These are phyloP conservation scores for Corythornis leucogaster DNA, from an alignment of 2,797 vertebrate species.

Conservation along the genomic window DNA sequence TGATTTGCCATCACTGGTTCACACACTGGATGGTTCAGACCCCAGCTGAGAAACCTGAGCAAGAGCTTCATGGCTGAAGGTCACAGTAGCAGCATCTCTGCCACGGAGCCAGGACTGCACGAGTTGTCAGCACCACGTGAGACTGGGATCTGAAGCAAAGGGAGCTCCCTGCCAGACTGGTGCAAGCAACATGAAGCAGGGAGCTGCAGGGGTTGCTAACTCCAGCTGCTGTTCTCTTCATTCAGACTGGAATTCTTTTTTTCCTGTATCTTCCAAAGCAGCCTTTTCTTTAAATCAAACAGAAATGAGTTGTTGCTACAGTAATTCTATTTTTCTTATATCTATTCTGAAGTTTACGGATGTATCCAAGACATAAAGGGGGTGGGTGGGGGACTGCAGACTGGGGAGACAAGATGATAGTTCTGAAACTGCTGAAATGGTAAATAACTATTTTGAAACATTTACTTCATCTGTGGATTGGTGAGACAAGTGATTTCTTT, in stretches of 20 bases:
- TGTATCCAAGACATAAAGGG: background rate
- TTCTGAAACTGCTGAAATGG: background rate
- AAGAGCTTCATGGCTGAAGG: background rate
- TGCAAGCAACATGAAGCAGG: background rate
- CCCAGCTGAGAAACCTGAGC: background rate
- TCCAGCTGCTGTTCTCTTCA: background rate
- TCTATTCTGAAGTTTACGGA: background rate
- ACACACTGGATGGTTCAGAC: rapidly evolving
- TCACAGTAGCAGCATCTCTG: background rate
- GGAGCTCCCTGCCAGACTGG: background rate
- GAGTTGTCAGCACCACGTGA: background rate
- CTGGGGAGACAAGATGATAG: background rate
- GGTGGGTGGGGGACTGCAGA: rapidly evolving
- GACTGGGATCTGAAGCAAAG: background rate
- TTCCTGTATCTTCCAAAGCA: background rate
- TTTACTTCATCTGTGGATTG: background rate
- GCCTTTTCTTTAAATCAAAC: background rate
- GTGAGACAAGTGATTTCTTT: background rate
- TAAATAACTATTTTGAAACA: background rate
- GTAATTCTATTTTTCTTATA: background rate
- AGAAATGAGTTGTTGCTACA: background rate
- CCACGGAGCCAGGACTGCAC: background rate
- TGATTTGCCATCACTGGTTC: background rate
- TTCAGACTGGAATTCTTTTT: background rate
- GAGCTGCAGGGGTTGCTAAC: background rate